Percentiles rank a stretch among this genome's conserved stretches.
These are phyloP conservation scores for Chelon labrosus DNA, from an alignment of 2,797 vertebrate species.

Conservation along the genomic window DNA sequence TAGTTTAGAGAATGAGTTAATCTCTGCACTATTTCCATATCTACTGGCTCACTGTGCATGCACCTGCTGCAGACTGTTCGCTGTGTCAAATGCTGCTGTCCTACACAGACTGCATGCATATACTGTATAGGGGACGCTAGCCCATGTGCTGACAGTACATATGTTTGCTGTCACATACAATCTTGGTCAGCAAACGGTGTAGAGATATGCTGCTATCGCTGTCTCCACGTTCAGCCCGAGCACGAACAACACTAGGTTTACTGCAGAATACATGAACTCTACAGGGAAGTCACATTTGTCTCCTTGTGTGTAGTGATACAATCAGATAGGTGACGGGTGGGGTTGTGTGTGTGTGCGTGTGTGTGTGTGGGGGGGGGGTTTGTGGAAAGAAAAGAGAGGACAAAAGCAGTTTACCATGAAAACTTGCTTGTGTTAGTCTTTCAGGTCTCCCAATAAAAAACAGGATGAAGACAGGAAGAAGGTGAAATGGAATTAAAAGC, in stretches of 20 bases:
- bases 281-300: constrained; percentile 30
- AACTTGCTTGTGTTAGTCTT: constrained; percentile 1
- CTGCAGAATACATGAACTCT: constrained; percentile 29
- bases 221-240: constrained; percentile 9
- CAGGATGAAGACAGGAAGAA: background rate
- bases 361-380: background rate
- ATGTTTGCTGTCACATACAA: too few relatives aligned
- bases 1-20: too few relatives aligned
- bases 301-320: constrained; percentile 17
- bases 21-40: too few relatives aligned
- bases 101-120: too few relatives aligned
- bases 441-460: background rate
- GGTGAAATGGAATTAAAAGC: background rate
- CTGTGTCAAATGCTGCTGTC: too few relatives aligned
- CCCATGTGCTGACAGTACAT: too few relatives aligned
- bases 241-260: constrained; percentile 32
- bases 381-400: background rate
- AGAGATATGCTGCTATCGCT: constrained; percentile 29
- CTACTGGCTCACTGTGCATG: too few relatives aligned
- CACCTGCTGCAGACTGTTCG: too few relatives aligned
- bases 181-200: constrained; percentile 32
- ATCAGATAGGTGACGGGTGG: constrained; percentile 31
- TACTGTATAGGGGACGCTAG: too few relatives aligned
- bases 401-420: background rate
- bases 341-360: constrained; percentile 5